Evolutionary conservation across 2,113 vertebrate species (phyloP).

Genomic region (Alaudala cheleensis): DNA sequence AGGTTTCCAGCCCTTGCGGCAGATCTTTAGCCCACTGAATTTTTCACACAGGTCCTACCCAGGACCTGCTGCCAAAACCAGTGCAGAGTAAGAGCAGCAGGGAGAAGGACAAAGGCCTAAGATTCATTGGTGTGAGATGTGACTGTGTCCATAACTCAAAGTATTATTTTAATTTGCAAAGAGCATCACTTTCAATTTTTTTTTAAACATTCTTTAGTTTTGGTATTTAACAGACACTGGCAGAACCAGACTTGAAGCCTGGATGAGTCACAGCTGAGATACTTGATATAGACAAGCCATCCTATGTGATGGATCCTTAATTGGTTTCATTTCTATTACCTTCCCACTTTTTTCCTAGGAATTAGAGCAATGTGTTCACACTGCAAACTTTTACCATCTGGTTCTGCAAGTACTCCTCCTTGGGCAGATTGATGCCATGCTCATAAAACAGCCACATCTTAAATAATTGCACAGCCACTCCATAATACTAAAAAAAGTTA

Average conservation of each 20-base stretch:
- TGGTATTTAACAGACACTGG: neutral
- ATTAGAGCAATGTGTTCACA: neutral
- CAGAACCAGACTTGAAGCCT: neutral
- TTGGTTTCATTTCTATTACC: neutral
- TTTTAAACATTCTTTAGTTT: neutral
- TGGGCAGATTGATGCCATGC: neutral
- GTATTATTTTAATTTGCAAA: neutral
- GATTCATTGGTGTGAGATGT: neutral
- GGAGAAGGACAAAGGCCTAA: neutral
- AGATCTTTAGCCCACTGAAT: neutral
- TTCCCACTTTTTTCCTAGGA: neutral
- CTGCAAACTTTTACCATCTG: neutral
- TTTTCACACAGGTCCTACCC: neutral
- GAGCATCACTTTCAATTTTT: neutral
- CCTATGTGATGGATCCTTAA: neutral
- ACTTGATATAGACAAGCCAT: neutral
- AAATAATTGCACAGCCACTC: neutral
- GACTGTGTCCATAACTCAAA: neutral
- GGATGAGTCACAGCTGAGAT: neutral
- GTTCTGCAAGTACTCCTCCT: neutral
- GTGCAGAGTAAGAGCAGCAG: neutral
- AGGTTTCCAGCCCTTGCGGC: neutral
- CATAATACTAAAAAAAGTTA: neutral
- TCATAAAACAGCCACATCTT: neutral
- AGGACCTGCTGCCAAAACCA: neutral